Conservation (phyloP, 2,113 vertebrate species). For the Phycodurus eques region DNA sequence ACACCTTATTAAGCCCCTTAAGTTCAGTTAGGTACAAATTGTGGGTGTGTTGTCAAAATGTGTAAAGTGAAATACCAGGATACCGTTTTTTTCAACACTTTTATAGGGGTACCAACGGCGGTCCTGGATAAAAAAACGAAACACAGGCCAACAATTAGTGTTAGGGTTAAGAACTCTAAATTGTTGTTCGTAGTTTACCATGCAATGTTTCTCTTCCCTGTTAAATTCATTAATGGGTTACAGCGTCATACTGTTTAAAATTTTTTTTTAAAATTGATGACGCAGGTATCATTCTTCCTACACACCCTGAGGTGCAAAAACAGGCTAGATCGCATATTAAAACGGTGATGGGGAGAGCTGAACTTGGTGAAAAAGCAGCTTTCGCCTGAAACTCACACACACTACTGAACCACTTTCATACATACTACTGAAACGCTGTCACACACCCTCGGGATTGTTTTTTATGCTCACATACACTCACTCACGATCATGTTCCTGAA, state of each 20-base stretch:
- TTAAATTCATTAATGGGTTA: neutral
- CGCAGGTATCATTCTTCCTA: neutral
- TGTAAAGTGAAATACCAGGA: neutral
- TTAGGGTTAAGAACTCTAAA: neutral
- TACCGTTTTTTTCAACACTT: neutral
- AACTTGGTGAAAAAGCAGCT: neutral
- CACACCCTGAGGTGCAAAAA: neutral
- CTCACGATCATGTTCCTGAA: no score
- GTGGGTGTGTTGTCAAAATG: conserved; percentile 4
- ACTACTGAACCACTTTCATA: neutral
- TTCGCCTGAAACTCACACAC: neutral
- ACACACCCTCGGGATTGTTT: neutral
- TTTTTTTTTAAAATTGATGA: neutral
- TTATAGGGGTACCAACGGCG: neutral
- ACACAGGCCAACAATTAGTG: neutral
- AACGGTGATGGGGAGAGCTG: neutral
- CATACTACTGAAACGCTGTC: neutral
- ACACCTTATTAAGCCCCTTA: neutral
- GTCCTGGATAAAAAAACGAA: neutral
- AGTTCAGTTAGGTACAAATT: neutral
- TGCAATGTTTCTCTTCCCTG: neutral
- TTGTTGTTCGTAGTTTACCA: neutral
- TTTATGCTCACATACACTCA: no score
- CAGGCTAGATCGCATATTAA: neutral
- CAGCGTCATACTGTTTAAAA: neutral